Evolutionary conservation across 2,797 vertebrate species (phyloP), one percentile per base, ranked within the genome.

Genomic region (Rallus crepitans): DNA sequence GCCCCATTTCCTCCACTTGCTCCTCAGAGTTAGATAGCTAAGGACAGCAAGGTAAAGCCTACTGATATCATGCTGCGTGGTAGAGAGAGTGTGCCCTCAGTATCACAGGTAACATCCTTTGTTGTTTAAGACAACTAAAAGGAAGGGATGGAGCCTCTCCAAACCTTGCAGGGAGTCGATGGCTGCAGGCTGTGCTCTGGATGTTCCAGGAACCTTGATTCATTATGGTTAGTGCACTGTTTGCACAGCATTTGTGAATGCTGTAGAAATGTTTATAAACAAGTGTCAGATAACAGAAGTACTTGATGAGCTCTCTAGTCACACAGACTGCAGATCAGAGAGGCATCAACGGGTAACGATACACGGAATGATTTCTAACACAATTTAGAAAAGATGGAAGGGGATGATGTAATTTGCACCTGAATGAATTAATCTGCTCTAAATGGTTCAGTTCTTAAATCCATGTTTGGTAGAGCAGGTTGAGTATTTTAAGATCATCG

Each of bases 251-350:
- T 79, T 85, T 66, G 71, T 73, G 60, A 93, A 80, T 75, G 78
- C 53, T 89, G 50, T 45, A 52, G 86, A 89, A 87, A 89, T 82
- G 68, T 95, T 95, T 95, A 80, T 87, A 95, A 95, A 90, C 75
- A 95, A 80, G 65, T 81, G 83, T 80, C 83, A 89, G 83, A 68
- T 94, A 94, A 77, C 24, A 71, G 77, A 55, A 72, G 55, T 89
- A 75, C 66, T 84, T 75, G 75, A 77, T 89, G 70, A 93, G 53
- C 25, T 95, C 91, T 92, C 50, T 39, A 77, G 81, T 75, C 82
- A 81, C 64, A 89, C 63, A 68, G 70, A 35, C 56, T 93, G 78
- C 75, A 82, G 82, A 89, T 75, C 5, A 37, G 11, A 85, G 77
- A 82, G 50, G 60, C 81, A 47, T 11, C 20, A 20, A 73, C 83